Evolutionary conservation across 1,140 invertebrate species (phyloP), one percentile per base, ranked within the genome.

Genomic region (Pseudobourletiella spinata): DNA sequence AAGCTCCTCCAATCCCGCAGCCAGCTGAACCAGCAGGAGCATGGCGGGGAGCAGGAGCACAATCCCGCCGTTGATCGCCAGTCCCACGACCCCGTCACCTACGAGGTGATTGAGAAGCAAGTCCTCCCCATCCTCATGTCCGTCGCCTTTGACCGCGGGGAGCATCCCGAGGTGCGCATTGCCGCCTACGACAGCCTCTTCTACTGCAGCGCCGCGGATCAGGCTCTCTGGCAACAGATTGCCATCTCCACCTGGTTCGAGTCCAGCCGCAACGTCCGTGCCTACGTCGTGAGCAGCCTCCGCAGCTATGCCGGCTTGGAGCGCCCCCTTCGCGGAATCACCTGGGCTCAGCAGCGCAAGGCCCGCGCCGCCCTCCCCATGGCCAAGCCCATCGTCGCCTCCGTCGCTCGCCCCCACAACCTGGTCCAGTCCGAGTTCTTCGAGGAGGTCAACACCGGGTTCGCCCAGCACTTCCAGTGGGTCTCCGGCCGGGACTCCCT

Each of bases 171-270:
- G 51, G 70, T 72, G 42, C 68, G 70, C 35, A 61, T 63, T 32
- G 70, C 70, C 28, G 71, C 70, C 35, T 61, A 70, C 44, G 30
- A 52, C 46, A 52, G 71, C 46, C 43, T 71, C 14, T 32, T 64
- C 43, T 60, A 68, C 48, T 57, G 59, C 25, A 58, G 58, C 30
- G 59, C 61, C 32, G 64, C 66, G 50, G 68, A 70, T 35, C 28
- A 59, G 14, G 48, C 67, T 46, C 22, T 66, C 8, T 71, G 66
- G 68, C 68, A 72, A 63, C 58, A 70, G 60, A n/a, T 69, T 14
- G 70, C 71, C 26, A 56, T 61, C 6, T 42, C 43, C 20, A 72
- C 71, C 28, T 71, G 68, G 68, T 65, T 65, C 39, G 62, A 68
- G 56, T 22, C 18, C 14, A 62, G 59, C 55, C 46, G 62, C 14